Percentiles rank a stretch among this genome's conserved stretches.
These are phyloP conservation scores for Hyposoter didymator DNA, from an alignment of 2,888 invertebrate species.

Conservation along the genomic window DNA sequence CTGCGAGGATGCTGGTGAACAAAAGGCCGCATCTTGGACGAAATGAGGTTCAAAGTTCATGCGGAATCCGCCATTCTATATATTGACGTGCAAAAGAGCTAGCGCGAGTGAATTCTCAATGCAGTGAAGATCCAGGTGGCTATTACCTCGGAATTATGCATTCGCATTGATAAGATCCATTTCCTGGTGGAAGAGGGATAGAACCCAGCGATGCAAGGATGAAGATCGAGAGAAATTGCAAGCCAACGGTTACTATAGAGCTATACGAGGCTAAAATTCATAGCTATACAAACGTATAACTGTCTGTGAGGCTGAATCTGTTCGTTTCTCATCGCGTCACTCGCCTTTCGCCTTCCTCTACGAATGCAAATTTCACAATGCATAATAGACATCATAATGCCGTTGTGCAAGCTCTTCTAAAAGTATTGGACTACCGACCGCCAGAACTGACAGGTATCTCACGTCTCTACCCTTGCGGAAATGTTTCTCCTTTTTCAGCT, in stretches of 20 bases:
- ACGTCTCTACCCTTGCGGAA: neutral
- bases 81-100: slow-evolving; percentile 4
- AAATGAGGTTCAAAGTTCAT: neutral
- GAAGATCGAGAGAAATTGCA: slow-evolving; percentile 72
- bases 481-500: slow-evolving; percentile 12
- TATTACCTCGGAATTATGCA: slow-evolving; percentile 74
- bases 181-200: slow-evolving; percentile 51
- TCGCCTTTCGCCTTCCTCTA: slow-evolving; percentile 51
- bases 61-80: slow-evolving; percentile 24
- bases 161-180: slow-evolving; percentile 77
- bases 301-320: slow-evolving; percentile 37
- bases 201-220: slow-evolving; percentile 49
- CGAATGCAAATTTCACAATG: slow-evolving; percentile 63
- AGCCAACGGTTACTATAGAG: slow-evolving; percentile 38
- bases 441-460: slow-evolving; percentile 39
- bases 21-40: slow-evolving; percentile 6
- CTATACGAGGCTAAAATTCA: neutral
- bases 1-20: neutral
- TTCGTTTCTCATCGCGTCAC: slow-evolving; percentile 47
- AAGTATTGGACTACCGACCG: slow-evolving; percentile 44
- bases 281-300: slow-evolving; percentile 16
- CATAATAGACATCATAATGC: slow-evolving; percentile 67
- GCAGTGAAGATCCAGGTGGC: slow-evolving; percentile 55
- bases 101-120: slow-evolving; percentile 52
- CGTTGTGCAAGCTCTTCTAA: slow-evolving; percentile 34